phyloP scores from a whole-genome alignment of 2,113 vertebrate genomes.

The Aythya baeri region DNA sequence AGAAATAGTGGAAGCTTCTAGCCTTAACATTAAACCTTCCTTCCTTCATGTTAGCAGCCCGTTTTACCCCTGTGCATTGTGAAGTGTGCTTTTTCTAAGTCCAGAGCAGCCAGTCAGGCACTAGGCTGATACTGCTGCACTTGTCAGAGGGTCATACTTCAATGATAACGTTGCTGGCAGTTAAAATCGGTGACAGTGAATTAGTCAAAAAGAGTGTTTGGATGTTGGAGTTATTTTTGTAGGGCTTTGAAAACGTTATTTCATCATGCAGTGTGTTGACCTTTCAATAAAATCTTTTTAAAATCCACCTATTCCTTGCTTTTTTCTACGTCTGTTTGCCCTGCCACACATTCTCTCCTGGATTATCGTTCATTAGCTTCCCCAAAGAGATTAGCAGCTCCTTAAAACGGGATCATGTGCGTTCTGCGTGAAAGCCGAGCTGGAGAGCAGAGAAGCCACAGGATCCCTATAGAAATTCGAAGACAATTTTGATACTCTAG shows the following conservation, averaged over 20 bases:
- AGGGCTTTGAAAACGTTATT: neutral
- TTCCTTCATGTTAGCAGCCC: accelerated
- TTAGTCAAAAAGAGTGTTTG: neutral
- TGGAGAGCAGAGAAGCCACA: constrained; percentile 49
- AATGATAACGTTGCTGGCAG: neutral
- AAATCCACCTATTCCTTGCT: neutral
- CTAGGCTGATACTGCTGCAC: neutral
- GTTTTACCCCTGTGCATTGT: accelerated
- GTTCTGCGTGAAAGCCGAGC: constrained; percentile 10
- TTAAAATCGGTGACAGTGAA: neutral
- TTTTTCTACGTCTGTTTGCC: constrained; percentile 13
- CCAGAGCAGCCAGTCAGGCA: accelerated
- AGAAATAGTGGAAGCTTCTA: neutral
- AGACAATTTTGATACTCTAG: constrained; percentile 88
- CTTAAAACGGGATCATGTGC: constrained; percentile 43
- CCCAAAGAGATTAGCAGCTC: constrained; percentile 61
- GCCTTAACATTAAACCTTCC: neutral
- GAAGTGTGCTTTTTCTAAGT: neutral
- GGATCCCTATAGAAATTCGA: constrained; percentile 89
- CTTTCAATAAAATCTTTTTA: constrained; percentile 14
- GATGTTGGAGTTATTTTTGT: neutral
- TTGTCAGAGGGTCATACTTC: neutral
- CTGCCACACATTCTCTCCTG: neutral
- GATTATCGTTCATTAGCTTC: constrained; percentile 65
- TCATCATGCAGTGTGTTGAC: neutral